A percentile compares a stretch with the other conserved stretches of the same genome.
phyloP scores from a whole-genome alignment of 2,113 vertebrate species.

The Ascaphus truei region DNA sequence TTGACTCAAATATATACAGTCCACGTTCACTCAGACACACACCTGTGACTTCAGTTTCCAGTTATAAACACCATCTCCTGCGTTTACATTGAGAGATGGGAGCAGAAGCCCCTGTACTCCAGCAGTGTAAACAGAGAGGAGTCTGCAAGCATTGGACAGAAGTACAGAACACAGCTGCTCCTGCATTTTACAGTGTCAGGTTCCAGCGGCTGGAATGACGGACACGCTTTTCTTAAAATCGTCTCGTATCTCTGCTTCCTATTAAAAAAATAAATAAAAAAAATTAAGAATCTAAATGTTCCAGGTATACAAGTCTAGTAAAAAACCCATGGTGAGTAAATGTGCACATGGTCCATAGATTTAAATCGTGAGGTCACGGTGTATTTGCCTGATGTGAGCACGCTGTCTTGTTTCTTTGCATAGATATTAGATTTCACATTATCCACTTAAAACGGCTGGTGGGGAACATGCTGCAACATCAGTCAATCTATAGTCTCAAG shows the following conservation, averaged over 20 bases:
- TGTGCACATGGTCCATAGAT: too few species aligned
- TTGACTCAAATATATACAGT: not conserved
- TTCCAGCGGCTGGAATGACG: not conserved
- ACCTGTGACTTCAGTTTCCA: not conserved
- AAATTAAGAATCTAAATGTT: not conserved
- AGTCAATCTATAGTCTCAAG: too few species aligned
- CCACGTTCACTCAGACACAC: not conserved
- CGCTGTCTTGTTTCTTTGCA: too few species aligned
- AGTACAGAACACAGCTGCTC: conserved; percentile 14
- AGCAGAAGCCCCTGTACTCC: not conserved
- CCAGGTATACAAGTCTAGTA: too few species aligned
- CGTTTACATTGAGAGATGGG: conserved; percentile 15
- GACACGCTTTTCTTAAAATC: not conserved
- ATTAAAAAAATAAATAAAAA: not conserved
- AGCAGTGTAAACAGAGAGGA: not conserved
- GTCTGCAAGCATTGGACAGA: not conserved
- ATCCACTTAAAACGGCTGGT: too few species aligned
- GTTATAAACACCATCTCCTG: not conserved
- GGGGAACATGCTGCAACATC: too few species aligned
- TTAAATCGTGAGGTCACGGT: too few species aligned
- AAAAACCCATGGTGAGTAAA: too few species aligned
- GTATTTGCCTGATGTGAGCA: too few species aligned
- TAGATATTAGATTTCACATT: too few species aligned
- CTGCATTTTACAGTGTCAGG: not conserved
- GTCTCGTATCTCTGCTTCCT: not conserved